phyloP scores from a whole-genome alignment of 1,140 invertebrate genomes.

The Mylabris phalerata region DNA sequence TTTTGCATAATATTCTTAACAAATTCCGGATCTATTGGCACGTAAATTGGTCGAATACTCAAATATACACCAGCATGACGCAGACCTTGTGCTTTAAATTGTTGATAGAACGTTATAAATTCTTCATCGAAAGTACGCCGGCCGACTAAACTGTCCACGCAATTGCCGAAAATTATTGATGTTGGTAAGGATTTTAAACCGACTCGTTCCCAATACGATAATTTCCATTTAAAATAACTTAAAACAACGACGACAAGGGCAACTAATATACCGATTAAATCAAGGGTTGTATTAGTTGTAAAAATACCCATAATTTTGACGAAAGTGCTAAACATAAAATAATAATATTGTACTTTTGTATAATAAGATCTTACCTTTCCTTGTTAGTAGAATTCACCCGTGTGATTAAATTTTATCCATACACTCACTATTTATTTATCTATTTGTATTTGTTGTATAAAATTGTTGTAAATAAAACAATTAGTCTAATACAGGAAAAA shows the following conservation, averaged over 20 bases:
- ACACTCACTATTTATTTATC: too few species aligned
- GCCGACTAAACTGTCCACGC: not conserved
- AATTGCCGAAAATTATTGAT: constrained; percentile 12
- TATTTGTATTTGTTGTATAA: too few species aligned
- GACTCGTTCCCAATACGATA: constrained; percentile 21
- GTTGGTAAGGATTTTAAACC: constrained; percentile 15
- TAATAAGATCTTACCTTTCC: too few species aligned
- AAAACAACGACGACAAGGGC: not conserved
- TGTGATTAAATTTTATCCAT: too few species aligned
- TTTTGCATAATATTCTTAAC: constrained; percentile 44
- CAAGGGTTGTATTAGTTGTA: not conserved
- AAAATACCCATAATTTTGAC: too few species aligned
- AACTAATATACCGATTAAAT: not conserved
- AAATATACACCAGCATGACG: constrained; percentile 21
- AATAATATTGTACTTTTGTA: too few species aligned
- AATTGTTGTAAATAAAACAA: too few species aligned
- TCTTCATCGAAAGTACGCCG: not conserved
- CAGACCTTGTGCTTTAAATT: constrained; percentile 28
- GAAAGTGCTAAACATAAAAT: too few species aligned
- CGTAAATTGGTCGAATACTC: constrained; percentile 16
- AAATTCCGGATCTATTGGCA: constrained; percentile 45
- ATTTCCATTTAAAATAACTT: constrained; percentile 12
- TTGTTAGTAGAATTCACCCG: too few species aligned
- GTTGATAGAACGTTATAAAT: constrained; percentile 29
- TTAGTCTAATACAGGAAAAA: too few species aligned